These are phyloP conservation scores for Sympetrum striolatum DNA, from an alignment of 2,888 invertebrate genomes.

Conservation along the genomic window DNA sequence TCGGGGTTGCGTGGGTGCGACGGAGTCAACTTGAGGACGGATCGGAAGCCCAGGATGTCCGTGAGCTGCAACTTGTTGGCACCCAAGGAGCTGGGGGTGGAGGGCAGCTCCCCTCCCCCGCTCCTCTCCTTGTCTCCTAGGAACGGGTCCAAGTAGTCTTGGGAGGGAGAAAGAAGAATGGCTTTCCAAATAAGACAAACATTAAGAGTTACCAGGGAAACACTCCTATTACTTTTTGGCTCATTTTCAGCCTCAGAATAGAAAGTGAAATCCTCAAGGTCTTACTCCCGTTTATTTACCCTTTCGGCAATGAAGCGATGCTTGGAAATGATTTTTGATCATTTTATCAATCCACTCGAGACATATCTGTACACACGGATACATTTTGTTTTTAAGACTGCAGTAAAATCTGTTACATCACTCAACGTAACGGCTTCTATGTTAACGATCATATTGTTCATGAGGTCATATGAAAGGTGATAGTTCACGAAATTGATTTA, in stretches of 20 bases:
- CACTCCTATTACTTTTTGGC: not conserved
- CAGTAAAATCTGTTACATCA: no score
- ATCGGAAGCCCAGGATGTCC: constrained; percentile 69
- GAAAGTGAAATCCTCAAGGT: not conserved
- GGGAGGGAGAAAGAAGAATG: constrained; percentile 51
- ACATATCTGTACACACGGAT: no score
- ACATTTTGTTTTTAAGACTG: no score
- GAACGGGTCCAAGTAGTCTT: constrained; percentile 76
- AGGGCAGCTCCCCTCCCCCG: not conserved
- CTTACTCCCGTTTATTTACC: not conserved
- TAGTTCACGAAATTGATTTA: no score
- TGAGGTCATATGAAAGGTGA: no score
- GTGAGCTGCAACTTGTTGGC: constrained; percentile 55
- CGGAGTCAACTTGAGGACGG: constrained; percentile 80
- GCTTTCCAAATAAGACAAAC: not conserved
- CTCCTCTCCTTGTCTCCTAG: constrained; percentile 58
- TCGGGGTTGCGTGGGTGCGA: constrained; percentile 77
- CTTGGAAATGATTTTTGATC: no score
- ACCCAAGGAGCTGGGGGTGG: not conserved
- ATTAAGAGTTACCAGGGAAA: not conserved
- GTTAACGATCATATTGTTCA: no score
- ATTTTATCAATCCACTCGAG: no score
- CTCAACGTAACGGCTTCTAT: no score
- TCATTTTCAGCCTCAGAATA: not conserved
- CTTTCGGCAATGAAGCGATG: not conserved